Conservation (phyloP, 2,888 invertebrate species). For the Drosophila paucipuncta region DNA sequence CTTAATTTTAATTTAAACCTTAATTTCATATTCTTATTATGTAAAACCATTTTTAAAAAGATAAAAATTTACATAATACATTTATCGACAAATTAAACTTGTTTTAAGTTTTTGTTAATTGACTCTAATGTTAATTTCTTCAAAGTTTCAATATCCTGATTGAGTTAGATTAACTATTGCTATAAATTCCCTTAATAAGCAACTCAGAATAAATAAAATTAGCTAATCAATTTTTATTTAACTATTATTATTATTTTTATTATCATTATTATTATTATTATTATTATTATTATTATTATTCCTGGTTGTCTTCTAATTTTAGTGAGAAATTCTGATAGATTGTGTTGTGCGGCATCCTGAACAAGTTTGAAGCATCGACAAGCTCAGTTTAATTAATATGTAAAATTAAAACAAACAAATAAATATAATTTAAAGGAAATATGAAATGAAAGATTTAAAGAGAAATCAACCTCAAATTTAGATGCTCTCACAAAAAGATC, state of each 20-base stretch:
- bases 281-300: background rate
- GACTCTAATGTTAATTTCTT: background rate
- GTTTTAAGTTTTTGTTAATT: background rate
- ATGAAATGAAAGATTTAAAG: background rate
- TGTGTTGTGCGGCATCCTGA: background rate
- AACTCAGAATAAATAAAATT: background rate
- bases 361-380: background rate
- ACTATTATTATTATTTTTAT: background rate
- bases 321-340: background rate
- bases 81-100: background rate
- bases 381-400: background rate
- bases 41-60: background rate
- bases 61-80: background rate
- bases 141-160: background rate
- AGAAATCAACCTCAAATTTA: background rate
- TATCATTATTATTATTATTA: background rate
- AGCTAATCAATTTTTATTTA: background rate
- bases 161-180: background rate
- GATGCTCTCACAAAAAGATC: background rate
- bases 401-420: background rate
- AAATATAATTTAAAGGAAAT: background rate
- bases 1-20: background rate
- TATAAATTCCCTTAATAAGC: background rate
- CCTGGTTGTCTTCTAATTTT: background rate
- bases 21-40: background rate